Evolutionary conservation across 1,140 invertebrate genomes (phyloP), one percentile per base, ranked within the genome.

Genomic region (Chironomus striatipennis): DNA sequence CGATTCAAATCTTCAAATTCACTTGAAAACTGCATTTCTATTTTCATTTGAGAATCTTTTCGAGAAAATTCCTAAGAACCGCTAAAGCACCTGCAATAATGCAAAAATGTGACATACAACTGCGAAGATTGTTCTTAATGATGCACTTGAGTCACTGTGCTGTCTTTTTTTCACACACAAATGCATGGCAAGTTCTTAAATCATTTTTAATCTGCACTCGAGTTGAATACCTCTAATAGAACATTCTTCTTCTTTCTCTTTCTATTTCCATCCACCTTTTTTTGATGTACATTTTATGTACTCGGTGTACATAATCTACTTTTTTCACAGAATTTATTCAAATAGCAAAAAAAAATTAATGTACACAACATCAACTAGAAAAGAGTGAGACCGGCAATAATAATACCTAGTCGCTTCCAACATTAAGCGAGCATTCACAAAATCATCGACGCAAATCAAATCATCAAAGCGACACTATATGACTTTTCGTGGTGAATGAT

Each of bases 371-470:
- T 2, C 24, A 5, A 34, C 24, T 12, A 57, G 12, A 57, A 15
- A 57, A 57, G 24, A 34, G 24, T 34, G 24, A 57, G 12, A 57
- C 47, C 47, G 47, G 47, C 47, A 57, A 15, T 57, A n/a, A n/a
- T 57, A n/a, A n/a, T 57, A 57, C 5, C 47, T 12, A 57, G 47
- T 57, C 12, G 47, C 47, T 57, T 10, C 8, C 47, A n/a, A 12
- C n/a, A 15, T 34, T 34, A 34, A 34, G 24, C 24, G 24, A 34
- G 24, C 24, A 34, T n/a, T 57, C 47, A 57, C 47, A 57, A 57
- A 57, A 57, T 15, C 47, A 57, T 57, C 47, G 47, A 57, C 47
- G 47, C 47, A 57, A 57, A 57, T 57, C 47, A 57, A 57, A 57
- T 57, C 47, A 57, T 15, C 47, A 57, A n/a, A 57, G 47, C 47